Conservation (phyloP, 2,113 vertebrate genomes). For the Puffinus mauretanicus region DNA sequence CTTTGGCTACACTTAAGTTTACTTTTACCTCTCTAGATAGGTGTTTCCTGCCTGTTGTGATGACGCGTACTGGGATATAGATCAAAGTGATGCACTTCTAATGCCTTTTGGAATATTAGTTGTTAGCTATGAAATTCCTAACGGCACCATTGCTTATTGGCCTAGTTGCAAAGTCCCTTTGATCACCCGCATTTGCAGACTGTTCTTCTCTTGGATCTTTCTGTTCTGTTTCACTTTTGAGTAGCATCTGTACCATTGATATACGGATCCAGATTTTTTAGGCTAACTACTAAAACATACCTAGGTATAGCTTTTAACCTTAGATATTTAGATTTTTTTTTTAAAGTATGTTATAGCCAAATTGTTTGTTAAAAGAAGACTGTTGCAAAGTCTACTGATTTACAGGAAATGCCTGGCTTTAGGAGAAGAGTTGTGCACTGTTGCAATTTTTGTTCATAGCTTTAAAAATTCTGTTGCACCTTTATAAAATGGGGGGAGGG, state of each 20-base stretch:
- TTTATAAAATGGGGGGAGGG: background rate
- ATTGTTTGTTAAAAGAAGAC: background rate
- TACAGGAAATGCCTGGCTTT: background rate
- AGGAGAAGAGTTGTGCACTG: background rate
- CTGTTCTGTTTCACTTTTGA: background rate
- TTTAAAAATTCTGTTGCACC: background rate
- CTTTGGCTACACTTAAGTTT: background rate
- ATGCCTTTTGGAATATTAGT: background rate
- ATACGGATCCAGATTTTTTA: background rate
- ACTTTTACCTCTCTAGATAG: background rate
- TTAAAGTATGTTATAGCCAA: background rate
- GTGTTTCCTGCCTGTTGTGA: background rate
- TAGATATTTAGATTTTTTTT: background rate
- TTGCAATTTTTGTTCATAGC: background rate
- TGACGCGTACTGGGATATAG: background rate
- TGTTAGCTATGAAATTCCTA: constrained; percentile 21
- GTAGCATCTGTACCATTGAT: background rate
- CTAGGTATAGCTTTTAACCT: background rate
- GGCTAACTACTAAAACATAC: background rate
- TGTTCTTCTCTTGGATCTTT: background rate
- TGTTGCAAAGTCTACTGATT: background rate
- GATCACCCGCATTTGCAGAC: constrained; percentile 20
- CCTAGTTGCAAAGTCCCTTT: constrained; percentile 32
- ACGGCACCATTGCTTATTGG: background rate
- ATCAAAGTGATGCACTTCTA: constrained; percentile 22